Evolutionary conservation across 2,888 invertebrate species (phyloP).

Genomic region (Polylopha cassiicola): DNA sequence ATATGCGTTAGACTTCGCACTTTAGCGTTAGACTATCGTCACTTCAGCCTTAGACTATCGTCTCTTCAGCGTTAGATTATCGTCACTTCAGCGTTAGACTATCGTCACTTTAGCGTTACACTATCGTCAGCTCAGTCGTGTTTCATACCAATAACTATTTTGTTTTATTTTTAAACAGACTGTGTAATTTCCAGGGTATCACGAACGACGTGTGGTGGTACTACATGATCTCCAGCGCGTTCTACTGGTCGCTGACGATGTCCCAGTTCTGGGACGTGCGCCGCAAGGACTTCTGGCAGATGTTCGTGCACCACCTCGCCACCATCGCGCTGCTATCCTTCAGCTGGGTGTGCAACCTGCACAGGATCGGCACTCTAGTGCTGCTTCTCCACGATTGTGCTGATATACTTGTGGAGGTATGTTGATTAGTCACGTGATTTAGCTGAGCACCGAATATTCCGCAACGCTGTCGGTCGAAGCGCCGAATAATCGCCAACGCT

Average conservation of each 20-base stretch:
- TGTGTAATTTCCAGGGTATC: constrained; percentile 80
- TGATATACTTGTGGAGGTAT: constrained; percentile 91
- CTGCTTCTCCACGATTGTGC: constrained; percentile 90
- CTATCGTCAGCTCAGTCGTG: too few relatives aligned
- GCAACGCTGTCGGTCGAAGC: too few relatives aligned
- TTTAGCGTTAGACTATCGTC: too few relatives aligned
- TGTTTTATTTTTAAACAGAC: constrained; percentile 16
- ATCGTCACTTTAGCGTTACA: too few relatives aligned
- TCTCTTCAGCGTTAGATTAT: too few relatives aligned
- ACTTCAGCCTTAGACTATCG: too few relatives aligned
- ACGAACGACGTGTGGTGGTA: constrained; percentile 94
- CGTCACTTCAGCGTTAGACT: too few relatives aligned
- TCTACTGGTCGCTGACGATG: constrained; percentile 94
- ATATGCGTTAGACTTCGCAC: too few relatives aligned
- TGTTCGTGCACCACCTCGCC: constrained; percentile 96
- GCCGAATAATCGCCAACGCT: too few relatives aligned
- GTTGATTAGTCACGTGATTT: too few relatives aligned
- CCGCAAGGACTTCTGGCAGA: constrained; percentile 95
- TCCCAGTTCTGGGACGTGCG: constrained; percentile 95
- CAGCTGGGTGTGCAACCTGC: constrained; percentile 95
- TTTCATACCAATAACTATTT: too few relatives aligned
- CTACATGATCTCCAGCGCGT: constrained; percentile 94
- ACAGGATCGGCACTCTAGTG: constrained; percentile 93
- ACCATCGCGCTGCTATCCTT: constrained; percentile 91
- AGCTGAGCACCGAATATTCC: too few relatives aligned